These are phyloP conservation scores for Hylaea fasciaria DNA, from an alignment of 2,888 invertebrate genomes.

Conservation along the genomic window DNA sequence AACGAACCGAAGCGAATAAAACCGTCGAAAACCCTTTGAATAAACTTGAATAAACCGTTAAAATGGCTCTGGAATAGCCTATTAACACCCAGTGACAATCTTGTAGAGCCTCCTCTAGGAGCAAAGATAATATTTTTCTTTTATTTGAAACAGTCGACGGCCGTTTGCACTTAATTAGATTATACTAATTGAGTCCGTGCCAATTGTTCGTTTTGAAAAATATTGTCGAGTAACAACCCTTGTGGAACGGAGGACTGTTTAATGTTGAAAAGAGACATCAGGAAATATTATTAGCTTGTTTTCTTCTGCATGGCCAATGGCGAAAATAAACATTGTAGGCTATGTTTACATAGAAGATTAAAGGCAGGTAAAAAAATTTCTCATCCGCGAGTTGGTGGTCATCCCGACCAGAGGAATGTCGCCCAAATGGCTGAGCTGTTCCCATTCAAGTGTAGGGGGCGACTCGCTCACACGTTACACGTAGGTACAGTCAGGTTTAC, in stretches of 20 bases:
- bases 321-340: too few relatives aligned
- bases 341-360: too few relatives aligned
- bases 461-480: too few relatives aligned
- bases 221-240: constrained; percentile 45
- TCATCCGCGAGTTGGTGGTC: too few relatives aligned
- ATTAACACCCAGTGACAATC: constrained; percentile 77
- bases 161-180: constrained; percentile 71
- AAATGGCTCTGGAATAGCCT: constrained; percentile 73
- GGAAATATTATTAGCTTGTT: neutral
- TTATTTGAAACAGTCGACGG: constrained; percentile 69
- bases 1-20: constrained; percentile 79
- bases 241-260: neutral
- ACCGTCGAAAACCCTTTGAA: constrained; percentile 73
- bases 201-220: constrained; percentile 61
- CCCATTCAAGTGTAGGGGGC: too few relatives aligned
- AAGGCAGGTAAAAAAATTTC: too few relatives aligned
- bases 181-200: constrained; percentile 67
- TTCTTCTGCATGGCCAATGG: neutral
- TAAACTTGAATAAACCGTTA: constrained; percentile 76
- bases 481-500: too few relatives aligned
- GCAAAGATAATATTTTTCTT: constrained; percentile 78
- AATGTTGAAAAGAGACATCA: neutral
- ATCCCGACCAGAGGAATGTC: too few relatives aligned
- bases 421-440: too few relatives aligned
- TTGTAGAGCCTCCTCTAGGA: constrained; percentile 63